A percentile compares a stretch with the other conserved stretches of the same genome.
Conservation (phyloP, 23 tunicate species). For the Halocynthia aurantium region DNA sequence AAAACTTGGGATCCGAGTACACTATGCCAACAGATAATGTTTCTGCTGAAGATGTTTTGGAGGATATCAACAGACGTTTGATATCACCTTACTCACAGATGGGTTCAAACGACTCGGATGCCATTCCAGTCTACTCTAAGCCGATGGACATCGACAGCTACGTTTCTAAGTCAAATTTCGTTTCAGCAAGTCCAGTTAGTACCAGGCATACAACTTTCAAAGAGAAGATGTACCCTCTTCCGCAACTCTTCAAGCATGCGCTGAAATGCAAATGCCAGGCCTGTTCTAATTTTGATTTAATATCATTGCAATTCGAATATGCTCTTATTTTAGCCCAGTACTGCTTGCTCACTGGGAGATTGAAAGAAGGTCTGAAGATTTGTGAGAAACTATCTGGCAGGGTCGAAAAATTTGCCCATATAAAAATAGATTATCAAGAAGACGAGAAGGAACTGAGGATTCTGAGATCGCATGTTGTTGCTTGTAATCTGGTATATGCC, state of each 20-base stretch:
- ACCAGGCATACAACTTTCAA: not conserved
- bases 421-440: not conserved
- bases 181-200: conserved; percentile 7
- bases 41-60: not conserved
- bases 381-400: not conserved
- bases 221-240: not conserved
- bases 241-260: not conserved
- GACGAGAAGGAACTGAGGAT: not conserved
- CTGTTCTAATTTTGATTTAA: not conserved
- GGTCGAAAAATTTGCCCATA: too few relatives aligned
- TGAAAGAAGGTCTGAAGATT: conserved; percentile 4
- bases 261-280: not conserved
- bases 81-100: not conserved
- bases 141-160: not conserved
- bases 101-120: conserved; percentile 8
- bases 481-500: not conserved
- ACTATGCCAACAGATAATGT: too few relatives aligned
- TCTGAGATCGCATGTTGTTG: not conserved
- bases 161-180: not conserved
- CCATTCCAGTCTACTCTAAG: conserved; percentile 3
- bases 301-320: not conserved
- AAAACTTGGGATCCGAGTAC: not conserved
- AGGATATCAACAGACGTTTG: not conserved
- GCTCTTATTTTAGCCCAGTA: not conserved
- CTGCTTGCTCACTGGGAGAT: not conserved